Evolutionary conservation across 2,797 vertebrate species (phyloP).

Genomic region (Galaxias olidus): DNA sequence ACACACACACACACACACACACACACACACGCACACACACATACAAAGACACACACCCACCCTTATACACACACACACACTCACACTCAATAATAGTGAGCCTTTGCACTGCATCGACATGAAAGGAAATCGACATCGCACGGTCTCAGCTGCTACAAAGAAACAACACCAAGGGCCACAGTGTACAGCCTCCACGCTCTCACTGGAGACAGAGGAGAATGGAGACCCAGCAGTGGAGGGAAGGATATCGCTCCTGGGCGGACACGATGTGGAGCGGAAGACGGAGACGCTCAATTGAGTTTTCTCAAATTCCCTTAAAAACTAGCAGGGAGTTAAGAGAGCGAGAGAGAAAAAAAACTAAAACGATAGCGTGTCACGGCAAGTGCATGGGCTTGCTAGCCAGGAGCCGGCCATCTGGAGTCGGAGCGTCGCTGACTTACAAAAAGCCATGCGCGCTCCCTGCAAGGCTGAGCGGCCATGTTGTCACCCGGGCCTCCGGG

Average conservation of each 20-base stretch:
- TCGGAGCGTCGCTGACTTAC: too few species aligned
- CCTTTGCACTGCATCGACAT: too few species aligned
- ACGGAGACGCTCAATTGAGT: too few species aligned
- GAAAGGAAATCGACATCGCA: slow-evolving; percentile 33
- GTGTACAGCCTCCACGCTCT: slow-evolving; percentile 27
- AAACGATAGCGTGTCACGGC: slow-evolving; percentile 24
- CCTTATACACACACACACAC: neutral
- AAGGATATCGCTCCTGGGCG: neutral
- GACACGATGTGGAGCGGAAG: neutral
- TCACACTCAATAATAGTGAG: slow-evolving; percentile 6
- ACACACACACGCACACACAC: neutral
- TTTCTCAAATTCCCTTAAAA: too few species aligned
- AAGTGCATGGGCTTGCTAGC: slow-evolving; percentile 10
- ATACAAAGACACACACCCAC: neutral
- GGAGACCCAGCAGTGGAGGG: neutral
- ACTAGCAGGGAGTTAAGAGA: neutral
- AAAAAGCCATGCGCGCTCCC: too few species aligned
- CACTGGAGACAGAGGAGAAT: slow-evolving; percentile 12
- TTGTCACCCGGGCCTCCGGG: too few species aligned
- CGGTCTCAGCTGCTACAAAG: slow-evolving; percentile 49
- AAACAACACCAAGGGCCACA: slow-evolving; percentile 13
- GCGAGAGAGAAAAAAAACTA: neutral
- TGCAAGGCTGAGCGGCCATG: too few species aligned
- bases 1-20: neutral
- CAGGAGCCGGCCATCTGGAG: slow-evolving; percentile 16